A percentile compares a stretch with the other conserved stretches of the same genome.
Evolutionary conservation across 2,113 vertebrate species (phyloP).

Genomic region (Chlorodrepanis virens): DNA sequence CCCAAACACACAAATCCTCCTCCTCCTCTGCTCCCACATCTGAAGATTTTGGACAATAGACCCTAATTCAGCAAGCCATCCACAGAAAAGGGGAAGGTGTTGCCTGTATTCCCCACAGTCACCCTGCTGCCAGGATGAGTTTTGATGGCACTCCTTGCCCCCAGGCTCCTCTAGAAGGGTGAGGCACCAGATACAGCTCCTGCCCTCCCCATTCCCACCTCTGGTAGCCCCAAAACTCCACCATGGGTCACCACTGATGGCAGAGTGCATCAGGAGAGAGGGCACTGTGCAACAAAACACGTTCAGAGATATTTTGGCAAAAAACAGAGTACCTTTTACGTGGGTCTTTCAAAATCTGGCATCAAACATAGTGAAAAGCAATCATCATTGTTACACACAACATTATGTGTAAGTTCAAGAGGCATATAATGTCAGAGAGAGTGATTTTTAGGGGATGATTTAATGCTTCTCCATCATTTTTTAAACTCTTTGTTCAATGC

Average conservation of each 20-base stretch:
- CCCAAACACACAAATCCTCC: not conserved
- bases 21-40: accelerated
- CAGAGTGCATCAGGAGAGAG: not conserved
- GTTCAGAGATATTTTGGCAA: not conserved
- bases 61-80: not conserved
- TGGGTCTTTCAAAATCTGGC: not conserved
- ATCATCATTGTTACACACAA: accelerated
- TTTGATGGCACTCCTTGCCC: not conserved
- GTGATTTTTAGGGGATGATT: not conserved
- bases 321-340: not conserved
- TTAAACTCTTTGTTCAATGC: not conserved
- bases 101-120: not conserved
- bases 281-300: not conserved
- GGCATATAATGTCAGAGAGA: not conserved
- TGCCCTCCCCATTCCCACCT: not conserved
- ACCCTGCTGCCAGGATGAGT: accelerated
- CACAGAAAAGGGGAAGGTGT: not conserved
- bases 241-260: not conserved
- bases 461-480: not conserved
- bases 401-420: accelerated
- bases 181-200: accelerated
- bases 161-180: accelerated
- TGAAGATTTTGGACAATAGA: accelerated
- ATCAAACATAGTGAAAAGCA: not conserved
- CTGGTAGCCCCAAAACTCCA: not conserved